These are phyloP conservation scores for Apeira syringaria DNA, from an alignment of 2,888 invertebrate genomes.

Conservation along the genomic window DNA sequence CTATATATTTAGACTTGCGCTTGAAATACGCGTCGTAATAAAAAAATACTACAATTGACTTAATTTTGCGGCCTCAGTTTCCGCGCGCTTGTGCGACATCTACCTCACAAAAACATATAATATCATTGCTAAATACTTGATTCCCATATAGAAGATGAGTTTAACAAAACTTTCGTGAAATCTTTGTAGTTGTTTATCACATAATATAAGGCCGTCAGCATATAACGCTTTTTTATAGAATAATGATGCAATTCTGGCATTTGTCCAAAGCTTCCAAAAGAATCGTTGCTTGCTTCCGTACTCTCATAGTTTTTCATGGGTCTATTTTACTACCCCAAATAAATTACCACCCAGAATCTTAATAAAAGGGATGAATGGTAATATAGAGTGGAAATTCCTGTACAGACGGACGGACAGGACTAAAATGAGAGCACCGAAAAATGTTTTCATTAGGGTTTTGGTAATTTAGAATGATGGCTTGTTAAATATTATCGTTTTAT, in stretches of 20 bases:
- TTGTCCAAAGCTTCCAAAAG: slow-evolving; percentile 17
- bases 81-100: too few relatives aligned
- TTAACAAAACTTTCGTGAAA: too few relatives aligned
- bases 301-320: slow-evolving; percentile 26
- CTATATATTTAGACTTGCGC: too few relatives aligned
- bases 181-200: background rate
- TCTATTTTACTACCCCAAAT: slow-evolving; percentile 29
- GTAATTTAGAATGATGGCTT: slow-evolving; percentile 19
- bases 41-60: too few relatives aligned
- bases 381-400: slow-evolving; percentile 32
- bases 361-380: slow-evolving; percentile 34
- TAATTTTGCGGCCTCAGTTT: too few relatives aligned
- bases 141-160: too few relatives aligned
- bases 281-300: slow-evolving; percentile 17
- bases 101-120: too few relatives aligned
- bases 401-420: slow-evolving; percentile 18
- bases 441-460: slow-evolving; percentile 19
- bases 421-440: slow-evolving; percentile 17
- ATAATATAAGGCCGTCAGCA: slow-evolving; percentile 2
- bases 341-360: slow-evolving; percentile 32
- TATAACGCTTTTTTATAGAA: slow-evolving; percentile 16
- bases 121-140: too few relatives aligned
- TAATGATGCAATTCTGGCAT: slow-evolving; percentile 25
- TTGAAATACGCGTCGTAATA: too few relatives aligned
- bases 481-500: slow-evolving; percentile 10